These are phyloP conservation scores for Dendropsophus ebraccatus DNA, from an alignment of 2,113 vertebrate species.

Conservation along the genomic window DNA sequence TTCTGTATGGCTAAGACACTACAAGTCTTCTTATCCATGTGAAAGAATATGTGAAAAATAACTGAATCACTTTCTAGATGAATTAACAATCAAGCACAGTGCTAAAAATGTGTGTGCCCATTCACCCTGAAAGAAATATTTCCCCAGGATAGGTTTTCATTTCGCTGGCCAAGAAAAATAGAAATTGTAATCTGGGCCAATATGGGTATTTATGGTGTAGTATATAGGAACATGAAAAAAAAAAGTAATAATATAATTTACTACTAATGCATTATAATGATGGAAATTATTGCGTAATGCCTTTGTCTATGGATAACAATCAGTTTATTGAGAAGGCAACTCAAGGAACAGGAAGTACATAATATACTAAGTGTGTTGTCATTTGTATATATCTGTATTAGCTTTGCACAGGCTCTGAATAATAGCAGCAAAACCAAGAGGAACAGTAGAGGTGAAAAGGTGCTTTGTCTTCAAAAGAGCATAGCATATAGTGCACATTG, in stretches of 20 bases:
- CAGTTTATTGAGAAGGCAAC: not conserved
- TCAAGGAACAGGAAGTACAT: not conserved
- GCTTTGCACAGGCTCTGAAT: too few relatives aligned
- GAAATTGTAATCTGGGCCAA: not conserved
- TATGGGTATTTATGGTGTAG: not conserved
- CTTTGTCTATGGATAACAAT: not conserved
- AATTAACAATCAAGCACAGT: slow-evolving; percentile 18
- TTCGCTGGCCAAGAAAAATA: not conserved
- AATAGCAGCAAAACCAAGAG: too few relatives aligned
- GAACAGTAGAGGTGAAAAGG: too few relatives aligned
- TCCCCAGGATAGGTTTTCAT: slow-evolving; percentile 2
- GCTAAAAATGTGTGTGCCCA: slow-evolving; percentile 12
- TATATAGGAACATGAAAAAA: not conserved
- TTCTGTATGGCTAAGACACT: too few relatives aligned
- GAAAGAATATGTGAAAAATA: not conserved
- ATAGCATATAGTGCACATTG: too few relatives aligned
- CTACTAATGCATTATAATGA: not conserved
- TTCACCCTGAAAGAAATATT: not conserved
- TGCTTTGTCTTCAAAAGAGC: too few relatives aligned
- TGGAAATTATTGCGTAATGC: not conserved
- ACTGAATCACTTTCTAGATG: slow-evolving; percentile 6
- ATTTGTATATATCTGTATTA: too few relatives aligned
- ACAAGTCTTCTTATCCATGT: not conserved
- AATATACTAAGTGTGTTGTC: too few relatives aligned
- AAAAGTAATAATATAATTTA: not conserved